Conservation (phyloP, 2,797 vertebrate genomes). For the Epinephelus awoara region DNA sequence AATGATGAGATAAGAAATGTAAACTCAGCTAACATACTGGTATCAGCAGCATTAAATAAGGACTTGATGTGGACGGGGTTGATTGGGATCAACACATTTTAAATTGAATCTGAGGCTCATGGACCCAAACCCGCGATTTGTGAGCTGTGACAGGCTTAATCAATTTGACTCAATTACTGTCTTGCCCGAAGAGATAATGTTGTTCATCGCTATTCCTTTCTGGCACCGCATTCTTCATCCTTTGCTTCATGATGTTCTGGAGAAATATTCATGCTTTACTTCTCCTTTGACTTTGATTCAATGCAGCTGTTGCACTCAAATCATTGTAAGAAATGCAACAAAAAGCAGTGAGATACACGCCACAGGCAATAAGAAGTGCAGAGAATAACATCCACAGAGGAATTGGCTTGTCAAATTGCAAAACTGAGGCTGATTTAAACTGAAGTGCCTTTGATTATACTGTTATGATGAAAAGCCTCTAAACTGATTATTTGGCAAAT, state of each 20-base stretch:
- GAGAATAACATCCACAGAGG: slow-evolving; percentile 46
- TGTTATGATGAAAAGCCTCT: slow-evolving; percentile 56
- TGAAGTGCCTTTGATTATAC: slow-evolving; percentile 61
- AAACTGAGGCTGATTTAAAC: slow-evolving; percentile 55
- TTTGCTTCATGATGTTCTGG: not conserved
- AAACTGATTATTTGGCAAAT: slow-evolving; percentile 61
- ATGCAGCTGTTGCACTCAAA: not conserved
- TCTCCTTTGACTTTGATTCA: not conserved
- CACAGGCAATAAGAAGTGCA: slow-evolving; percentile 42
- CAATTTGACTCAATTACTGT: slow-evolving; percentile 76
- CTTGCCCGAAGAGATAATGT: slow-evolving; percentile 47
- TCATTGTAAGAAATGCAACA: slow-evolving; percentile 23
- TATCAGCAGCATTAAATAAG: slow-evolving; percentile 35
- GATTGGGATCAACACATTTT: slow-evolving; percentile 66
- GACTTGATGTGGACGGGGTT: slow-evolving; percentile 49
- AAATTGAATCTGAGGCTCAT: slow-evolving; percentile 66
- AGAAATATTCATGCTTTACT: not conserved
- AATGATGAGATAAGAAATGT: slow-evolving; percentile 36
- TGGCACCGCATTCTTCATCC: slow-evolving; percentile 1
- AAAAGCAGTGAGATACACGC: slow-evolving; percentile 26
- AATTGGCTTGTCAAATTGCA: slow-evolving; percentile 56
- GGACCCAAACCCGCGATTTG: slow-evolving; percentile 62
- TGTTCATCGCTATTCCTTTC: slow-evolving; percentile 44
- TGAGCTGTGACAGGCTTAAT: slow-evolving; percentile 77
- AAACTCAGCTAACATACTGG: slow-evolving; percentile 20